A percentile compares a stretch with the other conserved stretches of the same genome.
Conservation (phyloP, 1,140 invertebrate genomes). For the Anthonomus grandis region DNA sequence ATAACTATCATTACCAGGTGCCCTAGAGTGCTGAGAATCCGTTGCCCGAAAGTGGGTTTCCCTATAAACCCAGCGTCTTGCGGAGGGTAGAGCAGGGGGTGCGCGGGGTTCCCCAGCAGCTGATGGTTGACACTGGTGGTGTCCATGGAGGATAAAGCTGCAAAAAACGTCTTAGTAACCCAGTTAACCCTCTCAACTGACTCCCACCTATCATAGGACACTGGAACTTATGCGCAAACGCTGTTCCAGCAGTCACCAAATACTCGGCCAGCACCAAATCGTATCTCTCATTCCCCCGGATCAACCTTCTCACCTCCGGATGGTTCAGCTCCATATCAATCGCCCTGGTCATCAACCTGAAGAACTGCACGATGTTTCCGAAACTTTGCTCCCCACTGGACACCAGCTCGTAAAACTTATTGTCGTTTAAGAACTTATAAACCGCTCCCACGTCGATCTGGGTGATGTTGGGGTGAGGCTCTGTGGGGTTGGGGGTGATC, state of each 20-base stretch:
- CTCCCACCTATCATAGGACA: conserved; percentile 14
- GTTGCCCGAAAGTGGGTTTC: conserved; percentile 46
- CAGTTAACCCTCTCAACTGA: not conserved
- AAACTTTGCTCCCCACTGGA: conserved; percentile 1
- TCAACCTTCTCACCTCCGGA: not conserved
- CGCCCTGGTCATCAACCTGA: not conserved
- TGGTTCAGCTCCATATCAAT: not conserved
- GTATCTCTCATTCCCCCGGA: not conserved
- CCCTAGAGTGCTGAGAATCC: conserved; percentile 38
- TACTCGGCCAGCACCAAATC: conserved; percentile 19
- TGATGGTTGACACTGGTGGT: not conserved
- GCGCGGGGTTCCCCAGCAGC: conserved; percentile 17
- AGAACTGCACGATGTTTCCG: not conserved
- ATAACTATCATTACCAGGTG: conserved; percentile 4
- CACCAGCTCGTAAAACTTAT: not conserved
- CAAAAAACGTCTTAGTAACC: not conserved
- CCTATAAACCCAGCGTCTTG: conserved; percentile 33
- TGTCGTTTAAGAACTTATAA: not conserved
- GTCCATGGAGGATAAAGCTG: conserved; percentile 2
- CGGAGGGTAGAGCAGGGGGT: conserved; percentile 26
- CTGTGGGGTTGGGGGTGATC: conserved; percentile 19
- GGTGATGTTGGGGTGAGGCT: conserved; percentile 2
- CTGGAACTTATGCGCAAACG: not conserved
- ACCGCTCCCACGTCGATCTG: not conserved
- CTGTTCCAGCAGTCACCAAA: not conserved